Base-by-base conservation (phyloP, 2,888 invertebrate genomes). In the Cinara cedri region DNA sequence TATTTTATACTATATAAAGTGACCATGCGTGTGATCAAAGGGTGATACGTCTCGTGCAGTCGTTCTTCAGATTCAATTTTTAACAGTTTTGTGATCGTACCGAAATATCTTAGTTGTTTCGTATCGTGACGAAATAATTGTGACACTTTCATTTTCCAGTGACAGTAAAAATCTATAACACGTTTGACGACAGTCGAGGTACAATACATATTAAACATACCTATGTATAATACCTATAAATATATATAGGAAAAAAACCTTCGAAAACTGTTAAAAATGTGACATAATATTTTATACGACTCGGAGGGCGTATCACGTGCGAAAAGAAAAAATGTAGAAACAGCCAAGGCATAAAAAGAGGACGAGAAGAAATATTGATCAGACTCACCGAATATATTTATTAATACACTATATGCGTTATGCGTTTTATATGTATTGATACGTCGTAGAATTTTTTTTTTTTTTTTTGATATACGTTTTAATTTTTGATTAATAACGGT, bases 401-500 rank as follows among this genome's bases (percentile, higher is more conserved):
- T 6, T 34, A 34, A 34, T 34, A 34, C 34, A 74, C 6, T 21
- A 55, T 72, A 57, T 60, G 26, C n/a, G n/a, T 55, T 75, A 75
- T 78, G 46, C 42, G 46, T 65, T 57, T 81, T 78, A 76, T 81
- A 74, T 78, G 76, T 81, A 74, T 68, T 72, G 63, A 72, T 74
- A 71, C 34, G 51, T 44, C n/a, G 71, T 51, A 24, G 26, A 26
- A 13, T 21, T 51, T 74, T 44, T 68, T 42, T 57, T 65, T 72
- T 74, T 71, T 42, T 54, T 54, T 63, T 81, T 76, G 34, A 44
- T 46, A n/a, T 19, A 62, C 42, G 34, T 81, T 72, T 72, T 72
- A 54, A 54, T 71, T 71, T 71, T 75, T 70, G 76, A 70, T 76
- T 81, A 75, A 60, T 78, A 81, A 76, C 76, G 81, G 51, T 46